A percentile compares a stretch with the other conserved stretches of the same genome.
Conservation (phyloP, 2,888 invertebrate species). For the Caenorhabditis parvicauda region DNA sequence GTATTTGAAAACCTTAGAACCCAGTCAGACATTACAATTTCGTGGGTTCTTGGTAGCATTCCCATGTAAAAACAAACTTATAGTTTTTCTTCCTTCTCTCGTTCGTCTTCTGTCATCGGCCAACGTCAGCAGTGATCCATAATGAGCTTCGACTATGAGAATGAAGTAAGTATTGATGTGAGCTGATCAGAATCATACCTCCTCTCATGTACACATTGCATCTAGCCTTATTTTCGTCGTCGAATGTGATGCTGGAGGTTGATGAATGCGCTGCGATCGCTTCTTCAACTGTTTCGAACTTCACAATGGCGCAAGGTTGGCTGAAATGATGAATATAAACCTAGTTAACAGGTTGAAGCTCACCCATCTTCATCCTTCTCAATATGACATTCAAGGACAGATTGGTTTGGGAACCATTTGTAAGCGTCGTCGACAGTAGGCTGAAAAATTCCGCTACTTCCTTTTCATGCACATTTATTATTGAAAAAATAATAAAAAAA, state of each 20-base stretch:
- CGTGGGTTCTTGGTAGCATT: too few species aligned
- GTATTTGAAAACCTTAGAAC: too few species aligned
- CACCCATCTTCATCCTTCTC: conserved; percentile 25
- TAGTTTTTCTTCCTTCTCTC: too few species aligned
- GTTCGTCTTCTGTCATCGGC: conserved; percentile 17
- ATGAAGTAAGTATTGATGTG: not conserved
- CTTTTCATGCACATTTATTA: too few species aligned
- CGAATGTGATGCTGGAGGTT: conserved; percentile 18
- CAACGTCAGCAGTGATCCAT: conserved; percentile 26
- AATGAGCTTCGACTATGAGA: conserved; percentile 39
- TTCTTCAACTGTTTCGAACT: conserved; percentile 33
- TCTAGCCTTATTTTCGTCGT: conserved; percentile 7
- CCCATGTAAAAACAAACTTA: too few species aligned
- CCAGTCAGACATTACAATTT: too few species aligned
- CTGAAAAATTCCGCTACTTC: too few species aligned
- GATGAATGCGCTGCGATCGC: conserved; percentile 30
- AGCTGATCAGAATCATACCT: conserved; percentile 10
- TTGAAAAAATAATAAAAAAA: too few species aligned
- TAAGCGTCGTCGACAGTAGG: conserved; percentile 27
- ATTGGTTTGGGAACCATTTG: conserved; percentile 26
- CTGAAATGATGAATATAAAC: conserved; percentile 7
- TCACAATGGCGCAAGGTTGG: conserved; percentile 28
- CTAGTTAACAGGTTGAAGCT: not conserved
- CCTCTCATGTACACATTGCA: conserved; percentile 34
- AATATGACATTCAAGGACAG: conserved; percentile 21